Percentiles rank a stretch among this genome's conserved stretches.
Conservation (phyloP, 2,113 vertebrate species). For the Sitta europaea region DNA sequence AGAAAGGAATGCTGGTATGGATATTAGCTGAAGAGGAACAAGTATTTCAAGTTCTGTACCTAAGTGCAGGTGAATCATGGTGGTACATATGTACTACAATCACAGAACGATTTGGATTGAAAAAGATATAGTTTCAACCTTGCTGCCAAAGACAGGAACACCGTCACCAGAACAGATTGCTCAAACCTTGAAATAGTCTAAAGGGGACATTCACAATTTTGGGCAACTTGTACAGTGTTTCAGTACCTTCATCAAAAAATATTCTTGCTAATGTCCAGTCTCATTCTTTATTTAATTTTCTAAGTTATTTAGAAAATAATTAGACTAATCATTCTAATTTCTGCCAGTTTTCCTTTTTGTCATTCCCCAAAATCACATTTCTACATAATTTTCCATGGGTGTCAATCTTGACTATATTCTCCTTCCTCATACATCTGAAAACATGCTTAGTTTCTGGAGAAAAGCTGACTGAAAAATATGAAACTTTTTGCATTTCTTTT, state of each 20-base stretch:
- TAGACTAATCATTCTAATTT: not conserved
- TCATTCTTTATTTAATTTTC: not conserved
- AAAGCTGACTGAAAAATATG: not conserved
- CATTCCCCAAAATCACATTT: not conserved
- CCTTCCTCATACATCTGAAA: not conserved
- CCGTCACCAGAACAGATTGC: not conserved
- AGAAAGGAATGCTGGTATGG: not conserved
- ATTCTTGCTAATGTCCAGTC: not conserved
- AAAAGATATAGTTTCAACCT: not conserved
- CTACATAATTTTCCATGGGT: not conserved
- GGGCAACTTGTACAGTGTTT: not conserved
- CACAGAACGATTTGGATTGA: not conserved
- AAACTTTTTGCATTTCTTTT: not conserved
- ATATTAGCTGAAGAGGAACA: not conserved
- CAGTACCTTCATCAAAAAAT: not conserved
- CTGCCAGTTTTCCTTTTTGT: not conserved
- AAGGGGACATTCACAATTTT: rapidly evolving
- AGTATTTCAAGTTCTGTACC: not conserved
- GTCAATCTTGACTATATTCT: not conserved
- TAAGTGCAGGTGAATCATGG: not conserved
- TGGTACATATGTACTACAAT: not conserved
- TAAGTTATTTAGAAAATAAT: not conserved
- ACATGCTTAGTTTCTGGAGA: not conserved
- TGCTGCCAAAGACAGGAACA: rapidly evolving
- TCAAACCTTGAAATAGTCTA: not conserved